A percentile compares a stretch with the other conserved stretches of the same genome.
phyloP scores from a whole-genome alignment of 2,888 invertebrate genomes.

The Calameuta pallipes region DNA sequence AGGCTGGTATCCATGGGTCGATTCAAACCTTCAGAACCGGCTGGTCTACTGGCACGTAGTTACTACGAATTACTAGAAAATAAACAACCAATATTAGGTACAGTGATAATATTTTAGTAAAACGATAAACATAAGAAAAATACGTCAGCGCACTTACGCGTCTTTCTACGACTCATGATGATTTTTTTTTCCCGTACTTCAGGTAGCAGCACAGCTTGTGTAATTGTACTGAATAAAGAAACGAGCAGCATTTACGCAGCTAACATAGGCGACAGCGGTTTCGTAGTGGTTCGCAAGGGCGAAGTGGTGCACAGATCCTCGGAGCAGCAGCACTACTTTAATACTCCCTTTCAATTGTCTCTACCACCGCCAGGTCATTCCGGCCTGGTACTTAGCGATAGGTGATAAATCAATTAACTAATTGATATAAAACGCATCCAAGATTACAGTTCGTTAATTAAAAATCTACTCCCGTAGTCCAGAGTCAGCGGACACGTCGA shows the following conservation, averaged over 20 bases:
- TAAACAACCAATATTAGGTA: conserved; percentile 92
- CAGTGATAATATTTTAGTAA: neutral
- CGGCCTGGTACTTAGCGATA: conserved; percentile 89
- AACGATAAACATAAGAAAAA: neutral
- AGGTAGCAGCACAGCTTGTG: conserved; percentile 98
- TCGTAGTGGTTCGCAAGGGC: conserved; percentile 90
- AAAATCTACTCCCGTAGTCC: conserved; percentile 71
- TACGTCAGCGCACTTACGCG: neutral
- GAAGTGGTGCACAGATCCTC: conserved; percentile 91
- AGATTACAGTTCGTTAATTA: conserved; percentile 35
- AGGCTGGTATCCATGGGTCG: conserved; percentile 89
- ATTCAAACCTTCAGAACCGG: conserved; percentile 88
- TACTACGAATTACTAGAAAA: conserved; percentile 92
- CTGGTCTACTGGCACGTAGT: conserved; percentile 88
- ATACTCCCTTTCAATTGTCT: conserved; percentile 97
- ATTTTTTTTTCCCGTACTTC: conserved; percentile 29
- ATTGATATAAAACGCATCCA: neutral
- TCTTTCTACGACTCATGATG: neutral
- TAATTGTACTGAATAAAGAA: conserved; percentile 91
- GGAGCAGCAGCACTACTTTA: conserved; percentile 99
- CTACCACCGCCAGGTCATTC: conserved; percentile 92
- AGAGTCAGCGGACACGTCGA: conserved; percentile 89
- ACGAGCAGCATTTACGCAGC: conserved; percentile 93
- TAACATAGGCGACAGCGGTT: conserved; percentile 99
- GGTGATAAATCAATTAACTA: conserved; percentile 66